Conservation (phyloP, 2,113 vertebrate species). For the Daboia siamensis region DNA sequence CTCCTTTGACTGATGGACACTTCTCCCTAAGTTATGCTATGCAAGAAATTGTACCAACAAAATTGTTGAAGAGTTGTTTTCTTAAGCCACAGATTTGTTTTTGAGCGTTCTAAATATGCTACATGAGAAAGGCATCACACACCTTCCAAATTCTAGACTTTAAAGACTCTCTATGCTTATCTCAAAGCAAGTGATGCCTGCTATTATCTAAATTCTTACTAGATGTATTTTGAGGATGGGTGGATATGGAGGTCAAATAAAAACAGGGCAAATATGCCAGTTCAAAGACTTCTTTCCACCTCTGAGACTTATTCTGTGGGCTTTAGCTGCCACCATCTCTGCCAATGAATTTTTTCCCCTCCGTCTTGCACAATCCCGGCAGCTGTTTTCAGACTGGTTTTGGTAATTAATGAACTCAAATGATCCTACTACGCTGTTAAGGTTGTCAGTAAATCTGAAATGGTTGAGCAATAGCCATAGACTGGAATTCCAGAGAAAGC, state of each 20-base stretch:
- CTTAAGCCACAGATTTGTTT: not conserved
- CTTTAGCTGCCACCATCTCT: conserved; percentile 48
- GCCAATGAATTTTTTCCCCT: conserved; percentile 69
- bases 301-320: conserved; percentile 32
- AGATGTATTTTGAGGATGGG: not conserved
- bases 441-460: conserved; percentile 64
- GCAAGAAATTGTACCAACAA: not conserved
- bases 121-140: not conserved
- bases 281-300: conserved; percentile 27
- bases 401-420: conserved; percentile 75
- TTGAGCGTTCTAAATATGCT: not conserved
- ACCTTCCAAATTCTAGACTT: not conserved
- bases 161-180: not conserved
- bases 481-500: conserved; percentile 54
- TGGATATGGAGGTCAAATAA: conserved; percentile 5
- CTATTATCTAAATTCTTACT: not conserved
- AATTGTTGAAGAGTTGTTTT: not conserved
- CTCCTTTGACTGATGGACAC: not conserved
- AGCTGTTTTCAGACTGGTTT: conserved; percentile 75
- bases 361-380: conserved; percentile 69
- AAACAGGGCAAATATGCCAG: conserved; percentile 45
- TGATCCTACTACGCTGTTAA: conserved; percentile 62
- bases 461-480: conserved; percentile 61
- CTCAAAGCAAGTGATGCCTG: not conserved
- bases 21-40: not conserved